These are phyloP conservation scores for Papilio elwesi DNA, from an alignment of 2,888 invertebrate species.

Conservation along the genomic window DNA sequence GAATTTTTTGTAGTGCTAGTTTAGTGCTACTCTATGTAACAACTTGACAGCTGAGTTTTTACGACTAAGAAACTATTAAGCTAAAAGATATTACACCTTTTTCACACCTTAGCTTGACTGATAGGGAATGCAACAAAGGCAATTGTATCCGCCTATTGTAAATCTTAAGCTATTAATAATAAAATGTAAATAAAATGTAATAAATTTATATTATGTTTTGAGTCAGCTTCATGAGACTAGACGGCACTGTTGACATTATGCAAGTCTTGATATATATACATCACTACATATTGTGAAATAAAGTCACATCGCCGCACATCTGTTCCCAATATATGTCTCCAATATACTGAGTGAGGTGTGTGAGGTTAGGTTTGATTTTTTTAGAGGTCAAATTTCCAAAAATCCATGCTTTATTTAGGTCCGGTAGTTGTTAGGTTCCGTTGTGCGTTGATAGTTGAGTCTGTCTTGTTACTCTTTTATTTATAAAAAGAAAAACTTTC, in stretches of 20 bases:
- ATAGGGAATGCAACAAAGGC: not conserved
- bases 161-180: conserved; percentile 10
- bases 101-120: not conserved
- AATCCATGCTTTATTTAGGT: no score
- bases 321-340: no score
- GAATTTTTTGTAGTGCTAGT: no score
- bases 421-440: no score
- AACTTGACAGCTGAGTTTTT: no score
- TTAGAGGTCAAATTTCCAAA: no score
- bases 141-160: conserved; percentile 11
- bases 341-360: no score
- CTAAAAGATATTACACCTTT: not conserved
- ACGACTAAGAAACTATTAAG: not conserved
- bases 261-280: not conserved
- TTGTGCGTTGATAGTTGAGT: no score
- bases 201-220: not conserved
- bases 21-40: no score
- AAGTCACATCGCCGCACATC: not conserved
- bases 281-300: not conserved
- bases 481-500: no score
- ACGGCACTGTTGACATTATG: not conserved
- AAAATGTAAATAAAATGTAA: conserved; percentile 5
- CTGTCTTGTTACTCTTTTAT: no score
- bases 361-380: no score
- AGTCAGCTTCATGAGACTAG: not conserved